Conservation (phyloP, 2,113 vertebrate species). For the Microtus richardsoni region DNA sequence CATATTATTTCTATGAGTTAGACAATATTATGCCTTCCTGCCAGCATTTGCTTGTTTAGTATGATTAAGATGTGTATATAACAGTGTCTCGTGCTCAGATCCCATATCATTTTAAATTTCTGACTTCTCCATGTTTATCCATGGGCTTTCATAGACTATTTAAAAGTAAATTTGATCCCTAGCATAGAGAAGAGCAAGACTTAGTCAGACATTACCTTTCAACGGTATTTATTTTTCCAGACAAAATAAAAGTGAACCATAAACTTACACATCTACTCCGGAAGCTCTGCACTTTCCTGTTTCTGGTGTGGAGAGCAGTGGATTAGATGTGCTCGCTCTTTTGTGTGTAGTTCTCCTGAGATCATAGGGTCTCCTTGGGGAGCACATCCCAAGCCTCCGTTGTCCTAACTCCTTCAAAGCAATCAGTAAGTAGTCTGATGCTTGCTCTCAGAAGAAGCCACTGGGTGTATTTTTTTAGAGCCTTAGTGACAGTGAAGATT, state of each 20-base stretch:
- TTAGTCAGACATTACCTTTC: not conserved
- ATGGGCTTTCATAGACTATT: not conserved
- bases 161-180: not conserved
- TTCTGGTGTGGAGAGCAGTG: not conserved
- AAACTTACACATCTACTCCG: not conserved
- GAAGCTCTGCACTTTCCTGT: not conserved
- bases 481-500: slow-evolving; percentile 13
- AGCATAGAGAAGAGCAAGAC: not conserved
- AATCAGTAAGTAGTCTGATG: not conserved
- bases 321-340: not conserved
- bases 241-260: not conserved
- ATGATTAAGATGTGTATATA: not conserved
- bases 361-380: not conserved
- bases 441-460: slow-evolving; percentile 53
- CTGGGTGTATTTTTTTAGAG: not conserved
- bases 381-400: not conserved
- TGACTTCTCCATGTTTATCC: not conserved
- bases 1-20: not conserved
- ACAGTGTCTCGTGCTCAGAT: not conserved
- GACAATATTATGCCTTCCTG: slow-evolving; percentile 17
- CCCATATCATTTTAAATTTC: not conserved
- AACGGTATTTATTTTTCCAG: not conserved
- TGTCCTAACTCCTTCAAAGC: not conserved
- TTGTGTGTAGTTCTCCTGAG: not conserved
- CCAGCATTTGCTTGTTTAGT: not conserved